Percentiles rank a stretch among this genome's conserved stretches.
Evolutionary conservation across 2,888 invertebrate species (phyloP).

Genomic region (Coelopa pilipes): DNA sequence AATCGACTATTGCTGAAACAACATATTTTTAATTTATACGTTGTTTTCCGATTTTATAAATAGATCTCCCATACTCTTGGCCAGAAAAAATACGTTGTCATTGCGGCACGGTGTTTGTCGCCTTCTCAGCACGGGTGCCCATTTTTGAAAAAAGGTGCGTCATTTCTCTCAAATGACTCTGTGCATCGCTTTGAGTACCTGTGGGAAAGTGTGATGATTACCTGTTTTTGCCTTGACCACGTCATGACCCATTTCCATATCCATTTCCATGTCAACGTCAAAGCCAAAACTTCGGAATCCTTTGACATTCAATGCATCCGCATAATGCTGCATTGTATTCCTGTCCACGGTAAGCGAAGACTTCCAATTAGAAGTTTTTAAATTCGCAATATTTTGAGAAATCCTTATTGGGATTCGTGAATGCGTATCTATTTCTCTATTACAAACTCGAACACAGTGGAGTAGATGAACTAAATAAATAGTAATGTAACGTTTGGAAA

Average conservation of each 20-base stretch:
- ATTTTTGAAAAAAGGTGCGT: too few relatives aligned
- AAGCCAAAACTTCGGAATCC: slow-evolving; percentile 65
- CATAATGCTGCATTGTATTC: slow-evolving; percentile 60
- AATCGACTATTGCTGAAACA: too few relatives aligned
- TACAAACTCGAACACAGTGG: neutral
- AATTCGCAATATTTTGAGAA: neutral
- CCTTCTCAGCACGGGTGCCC: too few relatives aligned
- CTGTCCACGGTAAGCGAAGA: neutral
- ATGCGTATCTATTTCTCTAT: slow-evolving; percentile 35
- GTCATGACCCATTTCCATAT: slow-evolving; percentile 55
- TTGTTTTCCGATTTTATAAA: too few relatives aligned
- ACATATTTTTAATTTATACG: too few relatives aligned
- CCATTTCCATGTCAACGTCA: slow-evolving; percentile 66
- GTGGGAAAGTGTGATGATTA: slow-evolving; percentile 33
- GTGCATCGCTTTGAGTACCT: too few relatives aligned
- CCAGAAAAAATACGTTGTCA: too few relatives aligned
- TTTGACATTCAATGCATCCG: slow-evolving; percentile 61
- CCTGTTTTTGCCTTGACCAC: slow-evolving; percentile 55
- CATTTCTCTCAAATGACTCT: too few relatives aligned
- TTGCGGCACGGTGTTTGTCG: too few relatives aligned
- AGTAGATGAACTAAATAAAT: neutral
- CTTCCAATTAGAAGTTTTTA: slow-evolving; percentile 5
- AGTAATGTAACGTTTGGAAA: too few relatives aligned
- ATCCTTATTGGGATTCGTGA: slow-evolving; percentile 25
- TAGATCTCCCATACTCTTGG: too few relatives aligned